Base-by-base conservation (phyloP, 2,888 invertebrate genomes). In the Acanthacorydalis orientalis region DNA sequence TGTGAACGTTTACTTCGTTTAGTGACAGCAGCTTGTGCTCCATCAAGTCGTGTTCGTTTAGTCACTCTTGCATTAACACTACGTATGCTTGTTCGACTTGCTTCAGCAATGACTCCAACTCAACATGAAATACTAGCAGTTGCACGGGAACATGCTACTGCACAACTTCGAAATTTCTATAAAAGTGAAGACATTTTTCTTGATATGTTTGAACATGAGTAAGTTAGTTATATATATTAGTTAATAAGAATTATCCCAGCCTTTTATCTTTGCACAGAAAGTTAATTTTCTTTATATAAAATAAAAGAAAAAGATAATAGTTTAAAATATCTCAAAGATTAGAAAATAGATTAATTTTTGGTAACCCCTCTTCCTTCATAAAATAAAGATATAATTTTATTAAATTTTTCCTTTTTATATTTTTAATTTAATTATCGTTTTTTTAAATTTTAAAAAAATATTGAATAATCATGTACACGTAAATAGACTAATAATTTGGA, bases 191-290 rank as follows among this genome's bases (percentile, higher is more conserved):
- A 97, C 60, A 92, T 97, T 57, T 98, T 98, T 68, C 70, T 97
- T 49, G 97, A 98, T 63, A 87, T 98, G 79, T 98, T 98, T 64
- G 97, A 98, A 67, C 93, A 96, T 64, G 97, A 98, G 73, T 78
- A 57, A 67, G 72, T 70, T 23, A 23, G 23, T 23, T 23, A 23
- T 23, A 4, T 23, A 4, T 23, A 23, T 23, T 23, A 4, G 6
- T 23, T 23, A 23, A 6, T 23, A 23, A 23, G 6, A n/a, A n/a
- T n/a, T 23, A 23, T 23, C 6, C 6, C 23, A 23, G 6, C 6
- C n/a, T 23, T 23, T 23, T 23, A 23, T 23, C 6, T 23, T 23
- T 23, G 6, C 6, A 23, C 6, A 23, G 23, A 23, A 23, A 4
- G 6, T 23, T 23, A 23, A 23, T 23, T 4, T 23, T 23, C 23